Conservation (phyloP, 2,113 vertebrate genomes). For the Actenoides lindsayi region DNA sequence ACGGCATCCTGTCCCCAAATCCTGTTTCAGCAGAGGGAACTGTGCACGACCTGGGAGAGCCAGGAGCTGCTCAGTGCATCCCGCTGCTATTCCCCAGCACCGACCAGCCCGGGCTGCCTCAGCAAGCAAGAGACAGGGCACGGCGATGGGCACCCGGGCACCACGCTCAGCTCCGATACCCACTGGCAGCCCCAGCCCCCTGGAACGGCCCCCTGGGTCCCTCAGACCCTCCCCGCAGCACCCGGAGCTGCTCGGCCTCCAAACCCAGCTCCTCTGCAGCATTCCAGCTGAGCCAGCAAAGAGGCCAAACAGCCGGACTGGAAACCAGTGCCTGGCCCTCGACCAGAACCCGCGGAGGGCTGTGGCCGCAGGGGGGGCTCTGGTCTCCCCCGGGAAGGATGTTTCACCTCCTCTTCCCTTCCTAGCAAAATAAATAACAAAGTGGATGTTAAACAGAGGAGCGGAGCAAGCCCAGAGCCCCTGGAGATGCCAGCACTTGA, state of each 20-base stretch:
- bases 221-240: neutral
- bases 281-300: neutral
- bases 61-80: neutral
- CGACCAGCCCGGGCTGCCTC: neutral
- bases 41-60: rapidly evolving
- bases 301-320: neutral
- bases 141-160: rapidly evolving
- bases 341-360: neutral
- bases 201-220: rapidly evolving
- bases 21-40: neutral
- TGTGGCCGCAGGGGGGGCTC: neutral
- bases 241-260: neutral
- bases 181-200: neutral
- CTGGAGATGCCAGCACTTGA: neutral
- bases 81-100: neutral
- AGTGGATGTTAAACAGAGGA: neutral
- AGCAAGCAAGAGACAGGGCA: neutral
- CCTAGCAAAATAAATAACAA: neutral
- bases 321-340: neutral
- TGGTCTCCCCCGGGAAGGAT: neutral
- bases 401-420: neutral
- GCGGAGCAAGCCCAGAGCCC: neutral
- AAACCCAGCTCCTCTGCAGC: neutral
- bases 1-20: neutral
- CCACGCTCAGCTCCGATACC: neutral